phyloP scores from a whole-genome alignment of 1,140 invertebrate genomes.

The Drosophila parabipectinata region DNA sequence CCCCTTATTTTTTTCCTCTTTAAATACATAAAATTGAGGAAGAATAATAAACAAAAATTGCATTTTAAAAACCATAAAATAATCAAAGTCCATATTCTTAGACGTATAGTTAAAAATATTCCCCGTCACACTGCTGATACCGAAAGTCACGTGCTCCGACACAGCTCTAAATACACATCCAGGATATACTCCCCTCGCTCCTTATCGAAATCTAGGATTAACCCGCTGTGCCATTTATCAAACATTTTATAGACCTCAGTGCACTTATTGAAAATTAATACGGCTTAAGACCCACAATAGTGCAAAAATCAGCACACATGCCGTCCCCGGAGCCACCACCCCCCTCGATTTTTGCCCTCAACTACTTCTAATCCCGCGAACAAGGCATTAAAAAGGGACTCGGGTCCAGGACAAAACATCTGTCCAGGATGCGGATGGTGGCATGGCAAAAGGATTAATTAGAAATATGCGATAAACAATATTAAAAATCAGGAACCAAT shows the following conservation, averaged over 20 bases:
- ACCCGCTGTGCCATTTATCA: constrained; percentile 69
- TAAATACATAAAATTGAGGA: not conserved
- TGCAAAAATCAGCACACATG: constrained; percentile 77
- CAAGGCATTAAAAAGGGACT: constrained; percentile 56
- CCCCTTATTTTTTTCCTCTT: not conserved
- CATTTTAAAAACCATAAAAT: not conserved
- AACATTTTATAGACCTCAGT: constrained; percentile 68
- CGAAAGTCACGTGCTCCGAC: constrained; percentile 46
- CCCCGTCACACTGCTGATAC: constrained; percentile 35
- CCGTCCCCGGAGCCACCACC: constrained; percentile 9
- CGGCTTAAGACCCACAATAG: constrained; percentile 73
- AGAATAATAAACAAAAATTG: not conserved
- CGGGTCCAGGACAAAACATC: constrained; percentile 60
- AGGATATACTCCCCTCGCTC: not conserved
- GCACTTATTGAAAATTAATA: constrained; percentile 81
- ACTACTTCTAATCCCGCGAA: constrained; percentile 67
- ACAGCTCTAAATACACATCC: not conserved
- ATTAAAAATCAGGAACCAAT: constrained; percentile 21
- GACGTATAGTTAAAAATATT: constrained; percentile 1
- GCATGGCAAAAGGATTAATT: constrained; percentile 69
- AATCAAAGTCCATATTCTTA: not conserved
- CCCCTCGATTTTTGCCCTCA: constrained; percentile 19
- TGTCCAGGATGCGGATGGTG: constrained; percentile 30
- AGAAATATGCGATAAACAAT: constrained; percentile 55
- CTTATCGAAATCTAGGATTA: constrained; percentile 24